phyloP scores from a whole-genome alignment of 2,888 invertebrate genomes.

The Scaptomyza flava region DNA sequence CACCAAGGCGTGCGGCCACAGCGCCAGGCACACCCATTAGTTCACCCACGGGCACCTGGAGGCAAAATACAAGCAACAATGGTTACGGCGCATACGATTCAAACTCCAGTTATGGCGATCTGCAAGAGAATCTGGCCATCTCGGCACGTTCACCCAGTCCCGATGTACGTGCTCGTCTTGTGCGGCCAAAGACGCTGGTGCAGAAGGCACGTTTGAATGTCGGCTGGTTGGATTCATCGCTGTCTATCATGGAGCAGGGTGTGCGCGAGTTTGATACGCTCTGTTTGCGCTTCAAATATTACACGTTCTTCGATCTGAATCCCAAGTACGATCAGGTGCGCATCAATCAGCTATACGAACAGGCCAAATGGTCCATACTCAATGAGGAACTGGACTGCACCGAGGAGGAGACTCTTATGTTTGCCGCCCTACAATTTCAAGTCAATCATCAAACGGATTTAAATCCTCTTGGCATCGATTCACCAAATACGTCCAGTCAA shows the following conservation, averaged over 20 bases:
- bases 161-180: constrained; percentile 91
- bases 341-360: constrained; percentile 99
- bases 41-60: constrained; percentile 87
- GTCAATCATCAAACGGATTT: constrained; percentile 90
- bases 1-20: constrained; percentile 84
- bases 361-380: constrained; percentile 98
- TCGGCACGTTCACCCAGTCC: constrained; percentile 93
- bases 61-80: constrained; percentile 73
- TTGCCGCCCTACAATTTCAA: constrained; percentile 97
- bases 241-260: constrained; percentile 99
- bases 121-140: constrained; percentile 89
- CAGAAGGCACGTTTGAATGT: constrained; percentile 97
- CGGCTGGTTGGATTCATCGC: constrained; percentile 98
- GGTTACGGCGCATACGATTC: constrained; percentile 84
- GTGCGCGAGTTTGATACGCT: constrained; percentile 96
- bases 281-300: constrained; percentile 97
- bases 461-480: constrained; percentile 71
- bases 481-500: constrained; percentile 65
- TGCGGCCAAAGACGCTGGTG: constrained; percentile 93
- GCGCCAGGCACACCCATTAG: constrained; percentile 88
- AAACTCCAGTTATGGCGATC: constrained; percentile 83
- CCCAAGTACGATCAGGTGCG: constrained; percentile 97
- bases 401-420: constrained; percentile 99
- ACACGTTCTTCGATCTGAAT: constrained; percentile 98
- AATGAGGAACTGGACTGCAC: constrained; percentile 99